A percentile compares a stretch with the other conserved stretches of the same genome.
These are phyloP conservation scores for Pteromalus puparum DNA, from an alignment of 1,140 invertebrate species.

Conservation along the genomic window DNA sequence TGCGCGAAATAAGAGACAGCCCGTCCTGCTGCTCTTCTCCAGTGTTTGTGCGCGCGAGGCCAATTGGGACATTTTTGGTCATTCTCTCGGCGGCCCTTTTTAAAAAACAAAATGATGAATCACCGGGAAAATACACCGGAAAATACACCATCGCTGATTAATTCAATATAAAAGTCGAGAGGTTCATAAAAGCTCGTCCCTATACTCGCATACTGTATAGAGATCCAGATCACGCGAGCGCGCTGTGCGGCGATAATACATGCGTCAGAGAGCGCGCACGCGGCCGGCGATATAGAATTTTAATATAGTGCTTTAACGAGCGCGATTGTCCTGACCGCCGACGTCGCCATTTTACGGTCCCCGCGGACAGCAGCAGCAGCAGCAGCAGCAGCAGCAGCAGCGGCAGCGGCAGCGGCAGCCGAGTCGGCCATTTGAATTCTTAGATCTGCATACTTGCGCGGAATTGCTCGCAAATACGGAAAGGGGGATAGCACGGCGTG, in stretches of 20 bases:
- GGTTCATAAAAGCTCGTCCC: background rate
- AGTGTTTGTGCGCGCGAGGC: too few relatives aligned
- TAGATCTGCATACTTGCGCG: conserved; percentile 75
- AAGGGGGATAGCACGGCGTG: conserved; percentile 37
- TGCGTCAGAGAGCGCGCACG: conserved; percentile 36
- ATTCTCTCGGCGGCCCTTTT: conserved; percentile 48
- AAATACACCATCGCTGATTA: background rate
- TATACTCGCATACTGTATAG: background rate
- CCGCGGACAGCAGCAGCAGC: conserved; percentile 57
- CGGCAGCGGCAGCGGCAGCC: too few relatives aligned
- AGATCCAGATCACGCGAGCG: background rate
- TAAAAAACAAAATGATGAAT: background rate
- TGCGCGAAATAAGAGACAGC: conserved; percentile 53
- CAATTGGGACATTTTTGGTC: conserved; percentile 64
- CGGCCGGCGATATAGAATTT: conserved; percentile 72
- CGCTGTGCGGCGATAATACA: conserved; percentile 45
- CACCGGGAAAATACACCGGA: background rate
- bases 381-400: background rate
- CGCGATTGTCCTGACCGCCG: conserved; percentile 70
- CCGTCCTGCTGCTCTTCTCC: too few relatives aligned
- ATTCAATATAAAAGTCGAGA: conserved; percentile 20
- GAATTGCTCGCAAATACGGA: conserved; percentile 64
- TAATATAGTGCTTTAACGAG: conserved; percentile 77
- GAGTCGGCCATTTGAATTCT: conserved; percentile 74
- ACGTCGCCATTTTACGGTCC: conserved; percentile 73